Conservation (phyloP, 2,797 vertebrate genomes). For the Myotis findleyi region DNA sequence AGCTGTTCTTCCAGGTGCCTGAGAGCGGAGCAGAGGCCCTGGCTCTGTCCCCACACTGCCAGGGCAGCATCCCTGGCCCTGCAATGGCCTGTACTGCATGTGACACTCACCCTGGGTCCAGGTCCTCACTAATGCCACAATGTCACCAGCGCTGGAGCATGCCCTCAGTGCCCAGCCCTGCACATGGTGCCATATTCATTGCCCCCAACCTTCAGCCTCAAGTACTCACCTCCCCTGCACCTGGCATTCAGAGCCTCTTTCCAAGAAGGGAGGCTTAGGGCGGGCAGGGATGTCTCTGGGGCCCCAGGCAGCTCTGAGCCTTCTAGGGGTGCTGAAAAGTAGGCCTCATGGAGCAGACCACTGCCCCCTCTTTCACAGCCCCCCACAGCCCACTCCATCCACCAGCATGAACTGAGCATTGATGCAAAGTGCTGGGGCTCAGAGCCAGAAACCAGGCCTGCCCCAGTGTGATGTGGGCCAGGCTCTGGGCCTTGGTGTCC, state of each 20-base stretch:
- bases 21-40: background rate
- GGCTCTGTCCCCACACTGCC: background rate
- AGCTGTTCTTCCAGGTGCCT: background rate
- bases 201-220: background rate
- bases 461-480: background rate
- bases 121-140: background rate
- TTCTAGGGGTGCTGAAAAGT: background rate
- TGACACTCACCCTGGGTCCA: background rate
- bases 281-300: background rate
- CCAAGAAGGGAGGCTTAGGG: background rate
- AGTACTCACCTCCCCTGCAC: background rate
- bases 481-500: background rate
- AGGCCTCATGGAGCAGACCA: background rate
- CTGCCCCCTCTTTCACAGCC: background rate
- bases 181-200: background rate
- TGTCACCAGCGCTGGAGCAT: background rate
- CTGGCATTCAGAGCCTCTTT: background rate
- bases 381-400: background rate
- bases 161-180: background rate
- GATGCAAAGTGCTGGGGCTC: background rate
- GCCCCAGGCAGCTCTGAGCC: background rate
- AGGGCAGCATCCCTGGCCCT: background rate
- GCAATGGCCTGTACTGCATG: background rate
- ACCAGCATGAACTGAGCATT: background rate
- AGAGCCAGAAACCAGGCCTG: background rate